Evolutionary conservation across 2,797 vertebrate genomes (phyloP), one percentile per base, ranked within the genome.

Genomic region (Podarcis lilfordi): DNA sequence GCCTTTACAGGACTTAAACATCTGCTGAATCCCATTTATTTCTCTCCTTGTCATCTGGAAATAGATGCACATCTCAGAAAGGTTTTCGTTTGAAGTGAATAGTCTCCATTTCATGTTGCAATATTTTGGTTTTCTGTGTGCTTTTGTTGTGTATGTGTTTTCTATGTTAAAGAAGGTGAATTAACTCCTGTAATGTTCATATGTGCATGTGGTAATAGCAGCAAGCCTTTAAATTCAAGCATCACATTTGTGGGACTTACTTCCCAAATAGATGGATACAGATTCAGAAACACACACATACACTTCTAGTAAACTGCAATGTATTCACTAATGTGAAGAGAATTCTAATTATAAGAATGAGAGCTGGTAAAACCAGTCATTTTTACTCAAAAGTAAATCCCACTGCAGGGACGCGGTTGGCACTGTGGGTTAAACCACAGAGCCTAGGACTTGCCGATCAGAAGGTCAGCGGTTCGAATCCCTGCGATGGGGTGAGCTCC

Each of bases 1-100:
- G 80, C 94, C 84, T 86, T 92, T 93, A 90, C 91, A 92, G 88
- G 90, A 95, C 95, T 96, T 95, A 95, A 95, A 93, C 91, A 91
- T 84, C 90, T 91, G 61, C 83, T 89, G 88, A 95, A 91, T 93
- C 80, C 37, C 66, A 92, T 94, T 92, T 92, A 91, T 92, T 95
- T 94, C 81, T 94, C 74, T 87, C 89, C 88, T 92, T 90, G 89
- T 91, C 66, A 92, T 93, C 90, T 86, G 55, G 93, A 95, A 93
- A 92, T 88, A 92, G 91, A 93, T 94, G 89, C 13, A 69, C 91
- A 85, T 93, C 69, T 92, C 90, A 89, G 21, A 55, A 88, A 80
- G 32, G 4, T 93, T 91, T 92, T 43, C 95, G 91, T 94, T 61
- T 87, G 61, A 86, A 66, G 59, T 78, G 5, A 88, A 88, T 1